Base-by-base conservation (phyloP, 2,113 vertebrate genomes). In the Bagarius yarrelli region DNA sequence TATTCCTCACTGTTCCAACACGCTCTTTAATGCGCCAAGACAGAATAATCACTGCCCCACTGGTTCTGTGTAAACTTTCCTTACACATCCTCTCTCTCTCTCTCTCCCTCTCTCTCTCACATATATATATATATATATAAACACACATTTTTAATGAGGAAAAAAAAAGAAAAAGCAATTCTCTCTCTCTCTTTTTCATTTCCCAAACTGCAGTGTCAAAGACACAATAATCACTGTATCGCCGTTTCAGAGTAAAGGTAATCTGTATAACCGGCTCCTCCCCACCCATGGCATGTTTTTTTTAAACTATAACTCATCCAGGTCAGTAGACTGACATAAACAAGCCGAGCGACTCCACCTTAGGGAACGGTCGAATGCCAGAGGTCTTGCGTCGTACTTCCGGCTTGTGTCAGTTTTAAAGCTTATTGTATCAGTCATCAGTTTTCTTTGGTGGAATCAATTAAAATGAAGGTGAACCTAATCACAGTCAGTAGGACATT, bases 1-100 rank as follows among this genome's bases (percentile, higher is more conserved):
- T 91, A 92, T 92, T 92, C 92, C 89, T 85, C 73, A 79, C 85
- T 71, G 9, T 27, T 40, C 76, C 77, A 80, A 83, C 63, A 82
- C 56, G 57, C 30, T 18, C 8, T 15, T 15, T 8, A 55, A n/a
- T n/a, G n/a, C n/a, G n/a, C n/a, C n/a, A n/a, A n/a, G n/a, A n/a
- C n/a, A n/a, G n/a, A n/a, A n/a, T n/a, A n/a, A n/a, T n/a, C n/a
- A n/a, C n/a, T n/a, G n/a, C n/a, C n/a, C n/a, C n/a, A n/a, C n/a
- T n/a, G n/a, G n/a, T n/a, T n/a, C n/a, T n/a, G n/a, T n/a, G n/a
- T n/a, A n/a, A n/a, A n/a, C n/a, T n/a, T n/a, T n/a, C n/a, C n/a
- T n/a, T n/a, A n/a, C n/a, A n/a, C n/a, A n/a, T n/a, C n/a, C n/a
- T n/a, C n/a, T n/a, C n/a, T n/a, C n/a, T n/a, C n/a, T n/a, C n/a